phyloP scores from a whole-genome alignment of 1,140 invertebrate species.

The Leguminivora glycinivorella region DNA sequence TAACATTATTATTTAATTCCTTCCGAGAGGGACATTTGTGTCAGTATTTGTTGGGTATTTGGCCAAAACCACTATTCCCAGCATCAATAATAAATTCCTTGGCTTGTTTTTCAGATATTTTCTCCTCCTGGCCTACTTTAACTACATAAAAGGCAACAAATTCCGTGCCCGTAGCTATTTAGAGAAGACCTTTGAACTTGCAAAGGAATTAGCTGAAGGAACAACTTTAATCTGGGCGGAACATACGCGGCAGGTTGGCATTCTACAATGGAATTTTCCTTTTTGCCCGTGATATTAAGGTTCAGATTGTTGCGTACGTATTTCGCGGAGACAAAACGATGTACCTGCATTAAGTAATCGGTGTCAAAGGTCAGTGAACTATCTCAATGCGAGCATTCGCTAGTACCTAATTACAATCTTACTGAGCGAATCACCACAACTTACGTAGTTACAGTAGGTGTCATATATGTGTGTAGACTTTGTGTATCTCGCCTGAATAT shows the following conservation, averaged over 20 bases:
- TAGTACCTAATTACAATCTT: no score
- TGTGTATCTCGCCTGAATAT: no score
- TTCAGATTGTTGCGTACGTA: neutral
- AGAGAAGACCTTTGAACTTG: slow-evolving; percentile 38
- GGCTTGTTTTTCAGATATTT: slow-evolving; percentile 56
- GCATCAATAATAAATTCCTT: no score
- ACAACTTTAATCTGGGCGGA: slow-evolving; percentile 45
- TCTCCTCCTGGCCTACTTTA: slow-evolving; percentile 64
- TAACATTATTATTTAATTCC: no score
- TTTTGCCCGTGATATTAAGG: neutral
- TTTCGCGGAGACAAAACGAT: neutral
- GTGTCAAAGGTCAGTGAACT: neutral
- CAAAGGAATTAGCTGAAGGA: slow-evolving; percentile 36
- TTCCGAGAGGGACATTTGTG: no score
- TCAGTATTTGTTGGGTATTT: no score
- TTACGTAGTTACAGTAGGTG: no score
- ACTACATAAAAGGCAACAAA: slow-evolving; percentile 55
- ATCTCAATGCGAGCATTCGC: neutral
- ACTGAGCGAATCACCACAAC: no score
- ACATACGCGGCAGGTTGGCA: slow-evolving; percentile 48
- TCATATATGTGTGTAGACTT: no score
- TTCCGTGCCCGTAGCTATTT: slow-evolving; percentile 45
- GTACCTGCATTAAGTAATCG: neutral
- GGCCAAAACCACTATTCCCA: no score
- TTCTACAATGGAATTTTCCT: neutral